Percentiles rank a stretch among this genome's conserved stretches.
phyloP scores from a whole-genome alignment of 2,113 vertebrate species.

The Solenodon paradoxus region DNA sequence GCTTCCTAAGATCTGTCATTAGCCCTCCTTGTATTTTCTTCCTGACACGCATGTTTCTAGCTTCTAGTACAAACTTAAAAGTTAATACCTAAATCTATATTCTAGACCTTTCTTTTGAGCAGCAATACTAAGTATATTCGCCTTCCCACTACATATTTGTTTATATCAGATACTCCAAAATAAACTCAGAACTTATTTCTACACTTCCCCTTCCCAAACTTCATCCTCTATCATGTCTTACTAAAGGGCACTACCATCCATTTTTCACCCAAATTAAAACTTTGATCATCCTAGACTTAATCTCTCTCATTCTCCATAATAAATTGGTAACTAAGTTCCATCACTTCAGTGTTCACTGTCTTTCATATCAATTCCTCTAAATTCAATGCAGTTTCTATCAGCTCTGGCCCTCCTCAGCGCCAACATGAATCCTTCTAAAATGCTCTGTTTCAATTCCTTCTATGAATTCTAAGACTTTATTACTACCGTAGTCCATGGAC shows the following conservation, averaged over 20 bases:
- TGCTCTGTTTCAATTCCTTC: neutral
- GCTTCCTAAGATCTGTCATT: neutral
- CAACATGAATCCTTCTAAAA: neutral
- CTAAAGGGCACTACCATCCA: neutral
- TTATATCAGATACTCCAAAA: neutral
- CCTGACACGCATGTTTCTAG: neutral
- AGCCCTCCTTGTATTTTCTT: neutral
- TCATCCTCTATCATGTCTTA: neutral
- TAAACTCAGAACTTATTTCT: neutral
- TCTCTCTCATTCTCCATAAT: neutral
- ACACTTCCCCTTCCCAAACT: neutral
- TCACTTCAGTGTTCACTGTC: neutral
- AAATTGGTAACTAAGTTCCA: neutral
- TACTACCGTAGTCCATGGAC: neutral
- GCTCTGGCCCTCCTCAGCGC: neutral
- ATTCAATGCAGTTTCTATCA: neutral
- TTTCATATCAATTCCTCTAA: neutral
- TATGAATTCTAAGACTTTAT: neutral
- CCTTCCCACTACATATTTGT: neutral
- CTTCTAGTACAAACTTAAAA: constrained; percentile 19
- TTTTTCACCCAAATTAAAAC: neutral
- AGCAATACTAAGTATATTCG: neutral
- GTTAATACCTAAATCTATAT: neutral
- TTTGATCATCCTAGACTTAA: neutral
- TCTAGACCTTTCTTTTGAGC: neutral